These are phyloP conservation scores for Cichlasoma orientale DNA, from an alignment of 2,797 vertebrate species.

Conservation along the genomic window DNA sequence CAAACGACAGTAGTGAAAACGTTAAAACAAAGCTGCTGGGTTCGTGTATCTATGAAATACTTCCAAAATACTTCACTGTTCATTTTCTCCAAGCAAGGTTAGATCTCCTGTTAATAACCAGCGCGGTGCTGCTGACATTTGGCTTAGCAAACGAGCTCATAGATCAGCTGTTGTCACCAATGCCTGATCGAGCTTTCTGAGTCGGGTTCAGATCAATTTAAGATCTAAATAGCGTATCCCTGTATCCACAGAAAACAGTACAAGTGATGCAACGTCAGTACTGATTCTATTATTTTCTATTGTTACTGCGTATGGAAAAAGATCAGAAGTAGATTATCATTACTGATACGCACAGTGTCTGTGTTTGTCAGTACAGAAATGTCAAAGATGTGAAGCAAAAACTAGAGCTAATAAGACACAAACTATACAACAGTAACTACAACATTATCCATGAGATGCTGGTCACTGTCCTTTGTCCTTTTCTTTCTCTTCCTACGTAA, in stretches of 20 bases:
- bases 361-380: background rate
- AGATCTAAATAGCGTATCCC: background rate
- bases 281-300: background rate
- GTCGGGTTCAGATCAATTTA: background rate
- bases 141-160: background rate
- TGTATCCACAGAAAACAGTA: background rate
- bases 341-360: background rate
- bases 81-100: background rate
- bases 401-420: background rate
- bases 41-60: background rate
- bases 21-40: background rate
- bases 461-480: background rate
- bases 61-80: background rate
- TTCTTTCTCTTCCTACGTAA: background rate
- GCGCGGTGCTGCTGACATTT: background rate
- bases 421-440: background rate
- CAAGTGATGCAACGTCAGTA: background rate
- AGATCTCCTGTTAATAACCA: background rate
- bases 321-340: background rate
- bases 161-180: background rate
- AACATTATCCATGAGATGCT: background rate
- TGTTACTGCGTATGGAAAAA: background rate
- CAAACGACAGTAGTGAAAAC: background rate
- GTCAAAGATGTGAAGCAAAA: background rate
- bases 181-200: background rate